Evolutionary conservation across 2,888 invertebrate species (phyloP).

Genomic region (Stenotaenia linearis): DNA sequence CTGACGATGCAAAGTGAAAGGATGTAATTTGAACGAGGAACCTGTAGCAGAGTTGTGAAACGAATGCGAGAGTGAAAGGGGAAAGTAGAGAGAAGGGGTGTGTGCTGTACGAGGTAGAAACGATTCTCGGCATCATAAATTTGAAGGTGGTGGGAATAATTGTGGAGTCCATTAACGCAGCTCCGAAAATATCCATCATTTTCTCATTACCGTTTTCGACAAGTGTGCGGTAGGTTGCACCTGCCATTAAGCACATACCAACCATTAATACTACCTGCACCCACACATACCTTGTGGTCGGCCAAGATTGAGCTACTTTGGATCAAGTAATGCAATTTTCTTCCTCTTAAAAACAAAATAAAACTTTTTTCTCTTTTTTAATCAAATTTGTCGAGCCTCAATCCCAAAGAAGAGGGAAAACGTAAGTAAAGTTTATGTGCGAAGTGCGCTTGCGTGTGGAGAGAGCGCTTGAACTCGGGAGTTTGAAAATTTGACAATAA

Average conservation of each 20-base stretch:
- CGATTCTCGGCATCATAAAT: constrained; percentile 17
- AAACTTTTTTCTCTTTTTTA: not conserved
- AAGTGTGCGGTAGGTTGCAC: constrained; percentile 13
- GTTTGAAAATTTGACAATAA: constrained; percentile 16
- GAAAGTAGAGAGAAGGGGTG: too few species aligned
- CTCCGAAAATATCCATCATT: constrained; percentile 19
- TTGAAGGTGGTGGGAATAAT: constrained; percentile 5
- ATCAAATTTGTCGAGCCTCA: not conserved
- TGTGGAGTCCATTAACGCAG: not conserved
- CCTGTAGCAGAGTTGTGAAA: not conserved
- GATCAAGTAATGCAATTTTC: not conserved
- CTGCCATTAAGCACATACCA: not conserved
- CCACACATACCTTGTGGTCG: not conserved
- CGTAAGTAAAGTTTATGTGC: not conserved
- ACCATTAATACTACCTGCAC: not conserved
- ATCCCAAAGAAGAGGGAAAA: not conserved
- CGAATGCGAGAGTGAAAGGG: not conserved
- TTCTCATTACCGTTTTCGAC: constrained; percentile 21
- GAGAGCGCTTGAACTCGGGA: too few species aligned
- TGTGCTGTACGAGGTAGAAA: not conserved
- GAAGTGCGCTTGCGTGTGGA: not conserved
- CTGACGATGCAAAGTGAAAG: not conserved
- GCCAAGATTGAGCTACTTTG: constrained; percentile 2
- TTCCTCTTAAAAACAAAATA: not conserved
- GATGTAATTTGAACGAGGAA: not conserved